Percentiles rank a stretch among this genome's conserved stretches.
Evolutionary conservation across 23 tunicate species (phyloP).

Genomic region (Styela plicata): DNA sequence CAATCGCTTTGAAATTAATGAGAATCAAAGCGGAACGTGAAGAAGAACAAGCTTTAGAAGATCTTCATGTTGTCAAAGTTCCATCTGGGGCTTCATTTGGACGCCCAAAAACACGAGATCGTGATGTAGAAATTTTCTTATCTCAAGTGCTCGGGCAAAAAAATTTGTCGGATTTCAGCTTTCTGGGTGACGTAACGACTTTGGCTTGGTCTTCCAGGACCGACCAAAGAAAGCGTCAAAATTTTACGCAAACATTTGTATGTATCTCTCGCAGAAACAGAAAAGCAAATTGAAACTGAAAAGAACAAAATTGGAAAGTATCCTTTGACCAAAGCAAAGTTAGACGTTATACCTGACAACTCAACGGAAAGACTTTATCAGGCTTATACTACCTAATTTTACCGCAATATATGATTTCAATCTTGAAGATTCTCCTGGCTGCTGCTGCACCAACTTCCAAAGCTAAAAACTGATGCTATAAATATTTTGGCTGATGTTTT

Average conservation of each 20-base stretch:
- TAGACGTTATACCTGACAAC: constrained; percentile 57
- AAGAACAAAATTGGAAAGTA: constrained; percentile 64
- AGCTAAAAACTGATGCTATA: constrained; percentile 72
- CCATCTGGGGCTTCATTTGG: constrained; percentile 85
- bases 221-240: constrained; percentile 78
- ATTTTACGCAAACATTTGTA: constrained; percentile 71
- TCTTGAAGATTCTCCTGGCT: constrained; percentile 92
- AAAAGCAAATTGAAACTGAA: constrained; percentile 48
- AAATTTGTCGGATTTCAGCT: constrained; percentile 76
- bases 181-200: constrained; percentile 67
- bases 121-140: constrained; percentile 70
- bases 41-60: constrained; percentile 12
- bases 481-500: constrained; percentile 80
- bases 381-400: constrained; percentile 73
- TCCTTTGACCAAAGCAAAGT: constrained; percentile 68
- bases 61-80: constrained; percentile 55
- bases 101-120: constrained; percentile 72
- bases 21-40: constrained; percentile 56
- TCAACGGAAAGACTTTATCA: constrained; percentile 82
- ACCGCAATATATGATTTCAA: constrained; percentile 94
- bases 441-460: constrained; percentile 98
- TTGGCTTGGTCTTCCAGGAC: constrained; percentile 92
- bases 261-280: constrained; percentile 57
- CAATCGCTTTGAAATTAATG: constrained; percentile 72
- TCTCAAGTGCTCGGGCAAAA: constrained; percentile 70